A percentile compares a stretch with the other conserved stretches of the same genome.
These are phyloP conservation scores for Ormyrus pomaceus DNA, from an alignment of 2,888 invertebrate genomes.

Conservation along the genomic window DNA sequence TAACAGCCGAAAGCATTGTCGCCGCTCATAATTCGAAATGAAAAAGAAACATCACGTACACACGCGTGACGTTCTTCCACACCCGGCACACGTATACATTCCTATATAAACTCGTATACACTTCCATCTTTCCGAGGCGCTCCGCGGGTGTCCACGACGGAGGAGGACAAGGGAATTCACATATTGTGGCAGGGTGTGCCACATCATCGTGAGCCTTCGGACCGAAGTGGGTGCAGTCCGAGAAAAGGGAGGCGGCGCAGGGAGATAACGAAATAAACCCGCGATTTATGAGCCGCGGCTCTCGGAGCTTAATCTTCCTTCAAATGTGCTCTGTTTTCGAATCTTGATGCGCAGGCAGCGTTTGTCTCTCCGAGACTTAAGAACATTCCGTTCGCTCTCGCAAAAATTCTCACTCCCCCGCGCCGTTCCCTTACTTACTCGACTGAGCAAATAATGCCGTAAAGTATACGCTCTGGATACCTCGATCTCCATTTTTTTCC, in stretches of 20 bases:
- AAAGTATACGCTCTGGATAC: no score
- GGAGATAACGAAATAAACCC: conserved; percentile 27
- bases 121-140: neutral
- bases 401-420: no score
- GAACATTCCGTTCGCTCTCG: no score
- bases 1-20: neutral
- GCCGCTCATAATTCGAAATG: no score
- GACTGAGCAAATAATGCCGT: no score
- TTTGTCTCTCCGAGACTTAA: no score
- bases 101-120: no score
- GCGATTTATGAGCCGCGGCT: conserved; percentile 19
- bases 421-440: no score
- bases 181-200: conserved; percentile 39
- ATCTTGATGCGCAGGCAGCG: neutral
- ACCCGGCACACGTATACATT: no score
- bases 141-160: conserved; percentile 28
- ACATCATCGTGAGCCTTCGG: conserved; percentile 2
- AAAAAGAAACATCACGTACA: no score
- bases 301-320: neutral
- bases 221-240: neutral
- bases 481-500: no score
- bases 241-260: neutral
- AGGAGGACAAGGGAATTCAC: conserved; percentile 6
- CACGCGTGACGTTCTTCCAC: no score
- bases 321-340: neutral